phyloP scores from a whole-genome alignment of 2,797 vertebrate genomes.

The Catharus ustulatus region DNA sequence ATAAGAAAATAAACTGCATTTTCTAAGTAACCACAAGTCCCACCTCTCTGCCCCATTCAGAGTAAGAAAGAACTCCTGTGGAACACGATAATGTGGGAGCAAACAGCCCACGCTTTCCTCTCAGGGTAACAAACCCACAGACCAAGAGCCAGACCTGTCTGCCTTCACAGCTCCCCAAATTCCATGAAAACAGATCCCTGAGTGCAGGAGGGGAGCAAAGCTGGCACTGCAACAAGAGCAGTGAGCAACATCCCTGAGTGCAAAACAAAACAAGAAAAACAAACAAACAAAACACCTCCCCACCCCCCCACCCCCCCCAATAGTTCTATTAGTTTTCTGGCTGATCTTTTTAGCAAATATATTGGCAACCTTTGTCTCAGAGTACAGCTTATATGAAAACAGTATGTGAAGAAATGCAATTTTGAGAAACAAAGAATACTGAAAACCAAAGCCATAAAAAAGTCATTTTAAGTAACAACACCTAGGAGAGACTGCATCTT shows the following conservation, averaged over 20 bases:
- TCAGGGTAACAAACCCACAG: background rate
- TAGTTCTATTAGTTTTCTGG: background rate
- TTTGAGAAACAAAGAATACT: background rate
- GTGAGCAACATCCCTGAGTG: background rate
- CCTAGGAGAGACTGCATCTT: background rate
- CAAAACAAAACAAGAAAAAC: background rate
- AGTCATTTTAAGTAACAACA: background rate
- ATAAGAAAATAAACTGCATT: too few species aligned
- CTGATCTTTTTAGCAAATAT: background rate
- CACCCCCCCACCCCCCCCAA: background rate
- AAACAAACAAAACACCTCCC: background rate
- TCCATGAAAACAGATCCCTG: background rate
- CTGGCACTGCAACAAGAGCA: background rate
- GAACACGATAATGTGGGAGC: too few species aligned
- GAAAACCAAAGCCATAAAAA: constrained; percentile 6
- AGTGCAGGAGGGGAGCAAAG: background rate
- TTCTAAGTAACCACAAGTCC: too few species aligned
- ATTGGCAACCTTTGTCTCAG: background rate
- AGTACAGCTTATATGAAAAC: background rate
- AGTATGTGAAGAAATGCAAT: background rate
- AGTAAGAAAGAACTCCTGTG: too few species aligned
- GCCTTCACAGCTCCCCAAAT: background rate
- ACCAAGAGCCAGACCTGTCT: background rate
- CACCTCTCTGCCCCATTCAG: too few species aligned
- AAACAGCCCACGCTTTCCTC: too few species aligned